Percentiles rank a stretch among this genome's conserved stretches.
These are phyloP conservation scores for Neodiprion fabricii DNA, from an alignment of 1,140 invertebrate species.

Conservation along the genomic window DNA sequence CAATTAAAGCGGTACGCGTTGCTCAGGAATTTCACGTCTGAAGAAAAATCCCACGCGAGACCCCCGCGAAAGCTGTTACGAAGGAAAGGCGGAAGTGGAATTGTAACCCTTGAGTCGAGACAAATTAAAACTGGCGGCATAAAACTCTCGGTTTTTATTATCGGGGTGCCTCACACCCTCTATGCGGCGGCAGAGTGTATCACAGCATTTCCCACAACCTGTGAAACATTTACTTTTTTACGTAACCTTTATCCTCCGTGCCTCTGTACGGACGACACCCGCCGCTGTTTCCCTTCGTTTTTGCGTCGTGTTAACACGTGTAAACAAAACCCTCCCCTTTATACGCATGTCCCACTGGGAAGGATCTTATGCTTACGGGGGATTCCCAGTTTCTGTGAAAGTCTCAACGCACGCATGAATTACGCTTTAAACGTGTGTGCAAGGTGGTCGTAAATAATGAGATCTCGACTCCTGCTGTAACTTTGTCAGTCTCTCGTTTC, in stretches of 20 bases:
- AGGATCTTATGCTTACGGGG: neutral
- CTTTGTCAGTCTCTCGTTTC: too few species aligned
- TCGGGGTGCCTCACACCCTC: neutral
- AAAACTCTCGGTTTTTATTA: neutral
- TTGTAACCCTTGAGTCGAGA: constrained; percentile 7
- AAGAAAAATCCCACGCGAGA: neutral
- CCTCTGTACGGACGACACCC: neutral
- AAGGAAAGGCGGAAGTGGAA: neutral
- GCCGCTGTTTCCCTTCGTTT: neutral
- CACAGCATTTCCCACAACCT: constrained; percentile 25
- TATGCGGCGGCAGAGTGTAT: neutral
- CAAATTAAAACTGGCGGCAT: constrained; percentile 3
- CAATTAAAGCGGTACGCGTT: too few species aligned
- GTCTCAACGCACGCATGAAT: too few species aligned
- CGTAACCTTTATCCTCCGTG: neutral
- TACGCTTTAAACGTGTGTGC: too few species aligned
- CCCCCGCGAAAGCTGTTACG: neutral
- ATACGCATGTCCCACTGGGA: neutral
- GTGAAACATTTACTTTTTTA: constrained; percentile 16
- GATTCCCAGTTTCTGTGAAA: neutral
- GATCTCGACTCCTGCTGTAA: too few species aligned
- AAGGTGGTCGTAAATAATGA: too few species aligned
- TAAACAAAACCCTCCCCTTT: neutral
- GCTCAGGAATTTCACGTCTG: too few species aligned
- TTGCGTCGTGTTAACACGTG: constrained; percentile 15